Base-by-base conservation (phyloP, 2,113 vertebrate genomes). In the Myiozetetes cayanensis region DNA sequence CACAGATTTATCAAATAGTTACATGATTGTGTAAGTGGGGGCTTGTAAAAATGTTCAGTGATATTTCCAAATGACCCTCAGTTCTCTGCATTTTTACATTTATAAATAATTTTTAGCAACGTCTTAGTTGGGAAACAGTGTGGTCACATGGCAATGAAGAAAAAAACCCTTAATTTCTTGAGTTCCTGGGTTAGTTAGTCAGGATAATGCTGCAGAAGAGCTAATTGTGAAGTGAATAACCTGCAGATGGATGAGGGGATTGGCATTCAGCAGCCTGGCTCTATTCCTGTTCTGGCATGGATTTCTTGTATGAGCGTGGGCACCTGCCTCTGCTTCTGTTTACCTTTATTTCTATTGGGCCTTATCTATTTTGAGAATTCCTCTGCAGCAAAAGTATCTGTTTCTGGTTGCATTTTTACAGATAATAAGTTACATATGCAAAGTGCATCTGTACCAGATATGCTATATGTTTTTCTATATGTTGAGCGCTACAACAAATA, bases 11-110 rank as follows among this genome's bases (percentile, higher is more conserved):
- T 84, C 22, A 65, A 47, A 72, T 14, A 74, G 17, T 31, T 30
- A 5, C 14, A 0, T 11, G 14, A 39, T 4, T 65, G 10, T 22
- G 24, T 12, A 12, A 14, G 12, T 14, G 31, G 0, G 47, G 18
- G 23, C 16, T 47, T 4, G 1, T 20, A 39, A 25, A 76, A 80
- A 21, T 58, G 8, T 44, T 79, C 44, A 65, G 27, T 31, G 47
- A 1, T 72, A 61, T 90, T 82, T 87, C 66, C 44, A 61, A 31
- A 21, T n/a, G 14, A 43, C 28, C 22, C 33, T 43, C 27, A 27
- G 10, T 39, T 67, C 53, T 68, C 44, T 63, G 33, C 3, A 13
- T 47, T 44, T 55, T 43, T 12, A 4, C 15, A 4, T 43, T 81
- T 79, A 35, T 35, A 35, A 52, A n/a, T 24, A 27, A 24, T 25